Percentiles rank a stretch among this genome's conserved stretches.
These are phyloP conservation scores for Glossosoma conforme DNA, from an alignment of 1,140 invertebrate species.

Conservation along the genomic window DNA sequence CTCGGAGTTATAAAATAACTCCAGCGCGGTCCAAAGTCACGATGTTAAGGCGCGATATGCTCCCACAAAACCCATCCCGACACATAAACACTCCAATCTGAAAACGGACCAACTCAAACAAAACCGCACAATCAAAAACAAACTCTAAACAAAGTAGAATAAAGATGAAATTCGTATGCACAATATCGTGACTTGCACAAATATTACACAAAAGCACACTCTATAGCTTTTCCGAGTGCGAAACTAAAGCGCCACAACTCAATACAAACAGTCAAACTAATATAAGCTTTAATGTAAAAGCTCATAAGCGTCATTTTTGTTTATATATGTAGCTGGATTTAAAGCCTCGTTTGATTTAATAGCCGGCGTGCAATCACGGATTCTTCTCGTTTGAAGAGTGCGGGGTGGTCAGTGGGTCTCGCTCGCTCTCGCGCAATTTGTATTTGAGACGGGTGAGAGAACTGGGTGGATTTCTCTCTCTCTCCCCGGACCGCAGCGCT, in stretches of 20 bases:
- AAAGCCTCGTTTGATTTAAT: conserved; percentile 22
- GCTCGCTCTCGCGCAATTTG: conserved; percentile 2
- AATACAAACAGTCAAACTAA: neutral
- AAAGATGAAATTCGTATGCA: neutral
- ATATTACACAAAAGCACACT: neutral
- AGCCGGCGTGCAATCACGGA: conserved; percentile 25
- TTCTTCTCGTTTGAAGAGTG: conserved; percentile 5
- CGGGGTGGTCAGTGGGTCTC: neutral
- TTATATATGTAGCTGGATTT: neutral
- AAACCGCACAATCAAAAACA: neutral
- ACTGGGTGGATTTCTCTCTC: conserved; percentile 1
- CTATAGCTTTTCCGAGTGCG: conserved; percentile 3
- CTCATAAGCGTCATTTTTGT: neutral
- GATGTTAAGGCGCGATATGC: conserved; percentile 15
- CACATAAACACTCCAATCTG: conserved; percentile 2
- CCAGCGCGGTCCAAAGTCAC: conserved; percentile 14
- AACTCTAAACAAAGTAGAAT: neutral
- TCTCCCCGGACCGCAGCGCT: conserved; percentile 16
- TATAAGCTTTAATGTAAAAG: conserved; percentile 1
- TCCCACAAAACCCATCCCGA: conserved; percentile 5
- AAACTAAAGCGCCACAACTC: conserved; percentile 2
- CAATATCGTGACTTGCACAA: neutral
- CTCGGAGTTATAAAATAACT: conserved; percentile 24
- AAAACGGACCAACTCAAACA: neutral
- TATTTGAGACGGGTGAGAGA: neutral